Evolutionary conservation across 1,140 invertebrate species (phyloP).

Genomic region (Diachasma alloeum): DNA sequence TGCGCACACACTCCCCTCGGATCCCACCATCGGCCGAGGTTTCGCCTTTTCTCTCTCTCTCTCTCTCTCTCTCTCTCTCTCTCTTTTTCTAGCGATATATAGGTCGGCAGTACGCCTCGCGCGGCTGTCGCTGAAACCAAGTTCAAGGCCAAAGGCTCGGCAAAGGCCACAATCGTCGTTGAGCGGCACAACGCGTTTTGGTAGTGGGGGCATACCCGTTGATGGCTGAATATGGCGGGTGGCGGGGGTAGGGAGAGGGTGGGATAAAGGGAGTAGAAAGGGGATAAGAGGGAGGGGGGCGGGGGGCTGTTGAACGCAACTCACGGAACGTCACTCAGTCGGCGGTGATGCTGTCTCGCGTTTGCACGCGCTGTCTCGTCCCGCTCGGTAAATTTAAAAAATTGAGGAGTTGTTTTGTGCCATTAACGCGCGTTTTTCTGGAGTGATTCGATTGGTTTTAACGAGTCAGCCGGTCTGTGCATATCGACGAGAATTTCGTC

Average conservation of each 20-base stretch:
- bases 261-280: constrained; percentile 22
- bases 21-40: not conserved
- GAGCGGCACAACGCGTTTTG: constrained; percentile 30
- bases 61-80: constrained; percentile 18
- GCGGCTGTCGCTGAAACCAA: constrained; percentile 70
- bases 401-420: not conserved
- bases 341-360: constrained; percentile 67
- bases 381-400: constrained; percentile 35
- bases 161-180: constrained; percentile 62
- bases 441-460: constrained; percentile 44
- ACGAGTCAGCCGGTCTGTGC: constrained; percentile 38
- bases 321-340: constrained; percentile 69
- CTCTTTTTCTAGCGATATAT: constrained; percentile 42
- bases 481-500: not conserved
- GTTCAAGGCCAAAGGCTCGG: constrained; percentile 74
- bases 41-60: constrained; percentile 12
- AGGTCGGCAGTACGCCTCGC: constrained; percentile 60
- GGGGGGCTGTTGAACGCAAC: constrained; percentile 65
- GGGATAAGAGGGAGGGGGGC: constrained; percentile 24
- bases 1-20: not conserved
- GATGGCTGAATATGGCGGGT: constrained; percentile 59
- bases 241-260: constrained; percentile 50
- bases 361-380: constrained; percentile 55
- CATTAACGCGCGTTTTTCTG: constrained; percentile 26
- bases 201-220: constrained; percentile 53